A percentile compares a stretch with the other conserved stretches of the same genome.
Conservation (phyloP, 1,140 invertebrate genomes). For the Drosophila tsacasi region DNA sequence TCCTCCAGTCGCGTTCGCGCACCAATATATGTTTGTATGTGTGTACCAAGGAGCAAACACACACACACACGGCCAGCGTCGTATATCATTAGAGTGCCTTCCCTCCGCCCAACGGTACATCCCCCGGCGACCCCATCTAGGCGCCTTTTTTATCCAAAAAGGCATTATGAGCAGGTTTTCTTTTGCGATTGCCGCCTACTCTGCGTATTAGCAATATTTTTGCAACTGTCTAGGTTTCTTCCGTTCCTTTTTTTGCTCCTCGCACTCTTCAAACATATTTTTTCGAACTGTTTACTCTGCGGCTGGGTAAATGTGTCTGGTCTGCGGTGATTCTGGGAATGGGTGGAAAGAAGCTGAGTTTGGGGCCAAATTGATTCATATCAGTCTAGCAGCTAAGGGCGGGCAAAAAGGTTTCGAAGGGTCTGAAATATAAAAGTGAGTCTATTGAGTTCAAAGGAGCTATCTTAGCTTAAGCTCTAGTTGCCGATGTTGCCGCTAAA, state of each 20-base stretch:
- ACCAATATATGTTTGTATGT: slow-evolving; percentile 14
- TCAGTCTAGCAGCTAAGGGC: slow-evolving; percentile 38
- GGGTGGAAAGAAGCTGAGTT: slow-evolving; percentile 5
- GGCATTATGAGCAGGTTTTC: slow-evolving; percentile 77
- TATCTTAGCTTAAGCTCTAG: not conserved
- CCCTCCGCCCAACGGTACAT: slow-evolving; percentile 2
- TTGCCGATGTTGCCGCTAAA: not conserved
- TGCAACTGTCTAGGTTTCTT: slow-evolving; percentile 65
- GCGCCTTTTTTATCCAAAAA: slow-evolving; percentile 66
- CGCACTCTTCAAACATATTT: slow-evolving; percentile 11
- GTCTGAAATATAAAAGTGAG: not conserved
- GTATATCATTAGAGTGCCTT: slow-evolving; percentile 73
- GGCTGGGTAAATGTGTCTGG: slow-evolving; percentile 60
- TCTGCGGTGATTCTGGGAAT: slow-evolving; percentile 47
- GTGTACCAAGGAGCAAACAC: slow-evolving; percentile 44
- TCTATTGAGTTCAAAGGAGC: not conserved
- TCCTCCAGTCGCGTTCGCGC: slow-evolving; percentile 65
- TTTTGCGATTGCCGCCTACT: slow-evolving; percentile 64
- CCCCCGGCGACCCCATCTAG: slow-evolving; percentile 34
- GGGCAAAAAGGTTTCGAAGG: not conserved
- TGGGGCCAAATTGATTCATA: slow-evolving; percentile 68
- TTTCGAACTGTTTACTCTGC: slow-evolving; percentile 56
- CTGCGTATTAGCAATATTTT: slow-evolving; percentile 79
- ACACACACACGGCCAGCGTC: slow-evolving; percentile 27
- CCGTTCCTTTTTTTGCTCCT: slow-evolving; percentile 33